These are phyloP conservation scores for Craniophora ligustri DNA, from an alignment of 2,888 invertebrate species.

Conservation along the genomic window DNA sequence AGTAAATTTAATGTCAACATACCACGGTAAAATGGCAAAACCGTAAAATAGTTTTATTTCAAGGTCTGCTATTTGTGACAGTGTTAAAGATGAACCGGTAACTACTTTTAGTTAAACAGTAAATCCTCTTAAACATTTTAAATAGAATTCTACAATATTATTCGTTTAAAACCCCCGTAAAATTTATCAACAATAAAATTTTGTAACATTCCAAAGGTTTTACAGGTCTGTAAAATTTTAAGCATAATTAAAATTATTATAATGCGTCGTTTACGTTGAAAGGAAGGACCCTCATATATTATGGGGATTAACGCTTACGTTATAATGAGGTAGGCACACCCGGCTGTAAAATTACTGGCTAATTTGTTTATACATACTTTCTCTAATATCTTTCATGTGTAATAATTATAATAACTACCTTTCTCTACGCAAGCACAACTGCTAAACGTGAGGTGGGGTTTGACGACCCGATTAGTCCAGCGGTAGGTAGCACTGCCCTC, in stretches of 20 bases:
- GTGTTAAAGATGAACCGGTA: too few relatives aligned
- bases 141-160: neutral
- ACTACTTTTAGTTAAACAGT: neutral
- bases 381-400: slow-evolving; percentile 15
- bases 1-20: too few relatives aligned
- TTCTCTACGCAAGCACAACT: too few relatives aligned
- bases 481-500: too few relatives aligned
- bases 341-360: slow-evolving; percentile 29
- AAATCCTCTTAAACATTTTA: neutral
- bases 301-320: slow-evolving; percentile 51
- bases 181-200: neutral
- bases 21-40: too few relatives aligned
- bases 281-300: slow-evolving; percentile 59
- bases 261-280: slow-evolving; percentile 54
- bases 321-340: slow-evolving; percentile 47
- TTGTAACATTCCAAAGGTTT: slow-evolving; percentile 8
- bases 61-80: too few relatives aligned
- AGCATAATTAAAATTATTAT: slow-evolving; percentile 60
- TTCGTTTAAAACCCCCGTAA: neutral
- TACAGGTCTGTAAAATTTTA: slow-evolving; percentile 27
- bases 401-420: too few relatives aligned
- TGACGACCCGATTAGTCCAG: too few relatives aligned
- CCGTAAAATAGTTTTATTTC: too few relatives aligned
- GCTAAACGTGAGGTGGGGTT: too few relatives aligned
- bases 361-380: slow-evolving; percentile 36